Evolutionary conservation across 2,113 vertebrate species (phyloP), one percentile per base, ranked within the genome.

Genomic region (Ploceus nigricollis): DNA sequence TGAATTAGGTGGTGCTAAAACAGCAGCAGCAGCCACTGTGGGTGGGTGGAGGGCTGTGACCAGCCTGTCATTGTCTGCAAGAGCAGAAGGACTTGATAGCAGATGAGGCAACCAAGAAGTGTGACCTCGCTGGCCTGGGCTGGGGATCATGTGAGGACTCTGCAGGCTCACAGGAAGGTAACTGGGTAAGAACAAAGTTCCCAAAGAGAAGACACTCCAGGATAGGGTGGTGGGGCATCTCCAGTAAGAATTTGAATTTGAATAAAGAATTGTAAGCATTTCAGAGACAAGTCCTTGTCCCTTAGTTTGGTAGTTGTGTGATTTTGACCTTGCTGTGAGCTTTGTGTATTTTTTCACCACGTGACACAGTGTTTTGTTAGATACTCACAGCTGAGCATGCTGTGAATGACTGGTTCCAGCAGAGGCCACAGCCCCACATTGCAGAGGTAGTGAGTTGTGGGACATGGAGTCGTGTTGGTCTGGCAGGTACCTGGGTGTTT

Each of bases 81-180:
- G 28, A 73, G 50, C 37, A 79, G n/a, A 27, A 89, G 31, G 50
- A 81, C 18, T 54, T 9, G 1, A 6, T 1, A 18, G 40, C 33
- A 75, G 7, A 7, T 1, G 8, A 47, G 23, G 13, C 40, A 23
- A 16, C 19, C 68, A 37, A 57, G 56, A 42, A 19, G 5, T 2
- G 1, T 81, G 42, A 27, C 5, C 33, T 8, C 8, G 66, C 70
- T 1, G 2, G 35, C 39, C 35, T 11, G 4, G 3, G 10, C 2
- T 48, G 79, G 48, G 44, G 23, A 18, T 57, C 6, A 3, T 13
- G 8, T 6, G 30, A 63, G 33, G 42, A 58, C 15, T 11, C 45
- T 51, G 2, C 0, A 0, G 7, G 48, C 22, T 79, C 53, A 25
- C 37, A 72, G 71, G 31, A 44, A 31, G 56, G 27, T 11, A 58